Evolutionary conservation across 2,797 vertebrate species (phyloP), one percentile per base, ranked within the genome.

Genomic region (Heliangelus exortis): DNA sequence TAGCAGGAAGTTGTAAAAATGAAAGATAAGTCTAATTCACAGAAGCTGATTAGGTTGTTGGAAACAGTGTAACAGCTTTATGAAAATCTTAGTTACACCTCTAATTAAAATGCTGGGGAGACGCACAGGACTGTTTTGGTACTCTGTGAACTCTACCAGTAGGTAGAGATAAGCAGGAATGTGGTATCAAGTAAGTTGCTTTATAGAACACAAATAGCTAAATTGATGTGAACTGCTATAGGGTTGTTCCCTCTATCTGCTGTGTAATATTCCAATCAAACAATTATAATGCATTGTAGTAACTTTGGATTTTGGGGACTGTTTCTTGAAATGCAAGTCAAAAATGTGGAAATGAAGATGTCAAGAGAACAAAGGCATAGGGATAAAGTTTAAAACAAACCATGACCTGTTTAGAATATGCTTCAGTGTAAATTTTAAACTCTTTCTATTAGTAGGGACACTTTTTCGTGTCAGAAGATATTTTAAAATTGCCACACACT

Each of bases 161-260:
- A 61, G 39, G 43, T 83, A 29, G 75, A 65, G 34, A 2, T 76
- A 13, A 19, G 10, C 25, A 36, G 43, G 67, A 66, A 6, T 66
- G 11, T 51, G 12, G 18, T 54, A 36, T 51, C 20, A 54, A 50
- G 6, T 39, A 22, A 19, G 14, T 47, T 5, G 2, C 39, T 13
- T 75, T 28, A 8, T 0, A 69, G 61, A 20, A 36, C 7, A 20
- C 0, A 0, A 41, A 12, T 14, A 67, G 18, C 36, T 33, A 31
- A 12, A 68, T 51, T 21, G 72, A 4, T 5, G 2, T 79, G 36
- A 58, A 21, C n/a, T 88, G 58, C 41, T 75, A 0, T 8, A 9
- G 31, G 48, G 17, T 53, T 72, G 16, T 76, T 71, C 41, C 10
- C 10, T 88, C 12, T 25, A 41, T 43, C 33, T 76, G 22, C 43